A percentile compares a stretch with the other conserved stretches of the same genome.
Conservation (phyloP, 2,113 vertebrate genomes). For the Phalacrocorax aristotelis region DNA sequence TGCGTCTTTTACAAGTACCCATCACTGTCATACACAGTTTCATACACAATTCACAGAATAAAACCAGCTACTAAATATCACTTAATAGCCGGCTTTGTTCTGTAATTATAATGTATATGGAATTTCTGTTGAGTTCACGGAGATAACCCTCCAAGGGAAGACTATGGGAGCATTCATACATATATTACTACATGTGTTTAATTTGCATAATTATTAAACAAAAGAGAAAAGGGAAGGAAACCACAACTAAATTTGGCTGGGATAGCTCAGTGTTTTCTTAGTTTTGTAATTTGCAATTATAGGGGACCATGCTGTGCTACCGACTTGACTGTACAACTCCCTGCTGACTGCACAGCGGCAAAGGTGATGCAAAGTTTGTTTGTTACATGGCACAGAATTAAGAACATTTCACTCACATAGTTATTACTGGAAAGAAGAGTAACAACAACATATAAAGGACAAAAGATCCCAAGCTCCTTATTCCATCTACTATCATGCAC, state of each 20-base stretch:
- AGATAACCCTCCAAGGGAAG: neutral
- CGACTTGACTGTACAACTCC: neutral
- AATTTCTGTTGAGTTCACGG: neutral
- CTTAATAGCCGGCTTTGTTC: constrained; percentile 13
- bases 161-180: neutral
- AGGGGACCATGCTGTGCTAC: neutral
- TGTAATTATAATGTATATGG: neutral
- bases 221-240: neutral
- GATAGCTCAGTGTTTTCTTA: neutral
- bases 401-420: neutral
- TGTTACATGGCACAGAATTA: neutral
- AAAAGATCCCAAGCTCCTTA: neutral
- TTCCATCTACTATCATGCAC: neutral
- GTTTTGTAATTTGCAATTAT: neutral
- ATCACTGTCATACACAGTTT: neutral
- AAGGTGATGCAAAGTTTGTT: neutral
- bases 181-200: neutral
- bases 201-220: neutral
- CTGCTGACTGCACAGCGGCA: neutral
- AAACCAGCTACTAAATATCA: neutral
- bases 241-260: neutral
- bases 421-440: neutral
- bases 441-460: neutral
- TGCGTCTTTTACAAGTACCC: neutral
- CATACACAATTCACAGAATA: neutral